Evolutionary conservation across 2,797 vertebrate species (phyloP).

Genomic region (Anisognathus igniventris): DNA sequence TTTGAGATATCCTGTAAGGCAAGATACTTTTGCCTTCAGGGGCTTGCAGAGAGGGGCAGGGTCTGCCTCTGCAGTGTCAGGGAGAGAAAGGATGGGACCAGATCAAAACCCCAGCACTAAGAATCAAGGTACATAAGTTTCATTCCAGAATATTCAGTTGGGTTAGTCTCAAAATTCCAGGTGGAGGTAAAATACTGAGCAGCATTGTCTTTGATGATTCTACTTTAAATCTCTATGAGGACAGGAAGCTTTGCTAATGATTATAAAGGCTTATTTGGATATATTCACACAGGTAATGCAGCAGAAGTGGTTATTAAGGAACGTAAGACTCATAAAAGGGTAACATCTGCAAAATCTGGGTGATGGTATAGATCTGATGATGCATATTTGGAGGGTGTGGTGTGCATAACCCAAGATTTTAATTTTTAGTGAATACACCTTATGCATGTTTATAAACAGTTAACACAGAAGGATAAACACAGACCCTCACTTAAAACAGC

Average conservation of each 20-base stretch:
- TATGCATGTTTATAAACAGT: neutral
- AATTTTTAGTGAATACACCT: neutral
- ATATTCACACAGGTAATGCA: neutral
- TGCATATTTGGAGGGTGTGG: neutral
- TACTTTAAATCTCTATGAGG: neutral
- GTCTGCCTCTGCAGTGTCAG: neutral
- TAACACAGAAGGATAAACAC: neutral
- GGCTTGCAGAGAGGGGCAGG: neutral
- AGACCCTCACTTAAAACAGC: neutral
- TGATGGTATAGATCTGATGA: neutral
- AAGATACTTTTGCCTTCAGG: neutral
- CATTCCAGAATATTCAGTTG: neutral
- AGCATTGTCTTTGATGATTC: neutral
- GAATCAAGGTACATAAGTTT: neutral
- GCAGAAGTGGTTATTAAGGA: neutral
- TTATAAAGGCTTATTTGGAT: neutral
- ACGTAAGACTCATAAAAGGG: neutral
- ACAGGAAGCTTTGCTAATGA: neutral
- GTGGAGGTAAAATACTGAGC: neutral
- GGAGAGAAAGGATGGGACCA: neutral
- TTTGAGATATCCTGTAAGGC: fast-evolving
- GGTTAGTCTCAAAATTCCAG: neutral
- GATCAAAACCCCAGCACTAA: neutral
- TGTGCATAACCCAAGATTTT: neutral
- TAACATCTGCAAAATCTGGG: neutral